Evolutionary conservation across 1,140 invertebrate genomes (phyloP).

Genomic region (Mercenaria mercenaria): DNA sequence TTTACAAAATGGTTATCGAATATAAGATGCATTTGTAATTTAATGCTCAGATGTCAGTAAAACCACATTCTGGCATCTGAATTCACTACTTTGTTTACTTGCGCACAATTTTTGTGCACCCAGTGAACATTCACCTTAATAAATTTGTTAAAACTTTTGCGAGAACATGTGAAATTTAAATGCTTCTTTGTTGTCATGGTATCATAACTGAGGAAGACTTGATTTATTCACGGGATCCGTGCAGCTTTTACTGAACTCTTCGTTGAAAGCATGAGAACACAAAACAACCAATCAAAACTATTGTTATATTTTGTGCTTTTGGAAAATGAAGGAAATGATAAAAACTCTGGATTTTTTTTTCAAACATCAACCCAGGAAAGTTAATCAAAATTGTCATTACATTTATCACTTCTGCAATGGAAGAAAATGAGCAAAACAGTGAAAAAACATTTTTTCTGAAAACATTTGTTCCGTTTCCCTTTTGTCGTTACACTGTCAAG

Average conservation of each 20-base stretch:
- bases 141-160: background rate
- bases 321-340: too few relatives aligned
- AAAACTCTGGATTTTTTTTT: too few relatives aligned
- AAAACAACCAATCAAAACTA: background rate
- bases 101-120: too few relatives aligned
- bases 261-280: background rate
- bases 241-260: background rate
- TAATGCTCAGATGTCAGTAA: too few relatives aligned
- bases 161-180: background rate
- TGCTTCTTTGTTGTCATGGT: background rate
- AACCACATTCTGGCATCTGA: too few relatives aligned
- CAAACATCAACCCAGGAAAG: too few relatives aligned
- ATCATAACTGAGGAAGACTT: background rate
- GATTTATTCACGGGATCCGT: background rate
- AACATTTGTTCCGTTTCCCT: background rate
- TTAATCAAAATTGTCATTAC: background rate
- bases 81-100: too few relatives aligned
- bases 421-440: constrained; percentile 4
- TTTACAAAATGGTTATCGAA: too few relatives aligned
- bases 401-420: background rate
- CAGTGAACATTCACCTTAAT: background rate
- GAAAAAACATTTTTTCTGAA: background rate
- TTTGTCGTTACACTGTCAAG: background rate
- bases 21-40: too few relatives aligned
- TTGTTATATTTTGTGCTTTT: too few relatives aligned